Base-by-base conservation (phyloP, 2,797 vertebrate species). In the Falco cherrug region DNA sequence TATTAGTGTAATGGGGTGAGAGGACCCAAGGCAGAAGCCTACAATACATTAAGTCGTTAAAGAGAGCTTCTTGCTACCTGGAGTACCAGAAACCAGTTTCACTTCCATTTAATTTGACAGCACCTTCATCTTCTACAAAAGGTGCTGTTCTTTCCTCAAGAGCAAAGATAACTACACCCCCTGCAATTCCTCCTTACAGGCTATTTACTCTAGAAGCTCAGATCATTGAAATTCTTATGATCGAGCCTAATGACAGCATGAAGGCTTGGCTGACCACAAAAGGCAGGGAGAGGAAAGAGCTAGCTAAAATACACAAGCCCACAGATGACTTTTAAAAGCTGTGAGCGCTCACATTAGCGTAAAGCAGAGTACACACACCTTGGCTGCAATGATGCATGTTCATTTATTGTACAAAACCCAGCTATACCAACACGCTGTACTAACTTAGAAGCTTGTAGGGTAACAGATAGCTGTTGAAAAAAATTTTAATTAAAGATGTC, bases 161-260 rank as follows among this genome's bases (percentile, higher is more conserved):
- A 43, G 14, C 1, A 1, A 85, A 21, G 35, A 35, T 59, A 87
- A 69, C 26, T 26, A 24, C 48, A 61, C 12, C 26, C 24, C 29
- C 22, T 43, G 21, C 24, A 88, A 69, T 5, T 56, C 37, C 33
- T 73, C 43, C 65, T 51, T 45, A 16, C 63, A 77, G 64, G 33
- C 41, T 63, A 21, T 13, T 13, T 19, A 12, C n/a, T 83, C 29
- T 5, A 57, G n/a, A n/a, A 95, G 65, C 37, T 37, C 0, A 0
- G 11, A 54, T 33, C 50, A 31, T 0, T 35, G 47, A 56, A 39
- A 89, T 37, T 53, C 48, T 1, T 33, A 24, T 1, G 12, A 68
- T 25, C 0, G 0, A 61, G 37, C 16, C 48, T 24, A 80, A 60
- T 2, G 41, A 56, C 45, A 81, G n/a, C 4, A 1, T 3, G 9